A percentile compares a stretch with the other conserved stretches of the same genome.
phyloP scores from a whole-genome alignment of 1,140 invertebrate genomes.

The Episyrphus balteatus region DNA sequence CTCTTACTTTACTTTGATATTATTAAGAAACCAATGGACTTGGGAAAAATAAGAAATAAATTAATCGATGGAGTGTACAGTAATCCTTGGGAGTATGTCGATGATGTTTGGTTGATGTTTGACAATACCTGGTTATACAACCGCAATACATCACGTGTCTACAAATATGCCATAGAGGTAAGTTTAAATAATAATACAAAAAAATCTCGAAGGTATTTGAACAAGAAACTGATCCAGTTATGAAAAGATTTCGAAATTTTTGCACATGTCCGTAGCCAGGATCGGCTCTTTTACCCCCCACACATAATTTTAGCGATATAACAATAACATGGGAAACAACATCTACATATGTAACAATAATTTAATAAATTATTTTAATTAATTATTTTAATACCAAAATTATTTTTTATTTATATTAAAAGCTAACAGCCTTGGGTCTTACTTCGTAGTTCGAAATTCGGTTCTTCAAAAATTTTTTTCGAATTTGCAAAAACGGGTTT shows the following conservation, averaged over 20 bases:
- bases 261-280: no score
- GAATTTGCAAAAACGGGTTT: no score
- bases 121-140: conserved; percentile 99
- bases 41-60: conserved; percentile 92
- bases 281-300: no score
- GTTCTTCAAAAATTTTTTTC: no score
- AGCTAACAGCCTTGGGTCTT: no score
- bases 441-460: no score
- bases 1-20: conserved; percentile 91
- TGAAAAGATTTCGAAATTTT: conserved; percentile 95
- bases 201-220: conserved; percentile 93
- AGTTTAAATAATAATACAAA: conserved; percentile 20
- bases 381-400: no score
- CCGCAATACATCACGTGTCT: conserved; percentile 93
- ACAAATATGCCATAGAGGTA: conserved; percentile 97
- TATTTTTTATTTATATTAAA: no score
- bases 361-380: no score
- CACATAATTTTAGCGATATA: no score
- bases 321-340: no score
- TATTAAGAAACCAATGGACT: conserved; percentile 95
- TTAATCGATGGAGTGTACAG: conserved; percentile 88
- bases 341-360: no score
- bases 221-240: conserved; percentile 95
- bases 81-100: conserved; percentile 98
- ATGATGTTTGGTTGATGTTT: conserved; percentile 99